phyloP scores from a whole-genome alignment of 2,113 vertebrate genomes.

The Butorides virescens region DNA sequence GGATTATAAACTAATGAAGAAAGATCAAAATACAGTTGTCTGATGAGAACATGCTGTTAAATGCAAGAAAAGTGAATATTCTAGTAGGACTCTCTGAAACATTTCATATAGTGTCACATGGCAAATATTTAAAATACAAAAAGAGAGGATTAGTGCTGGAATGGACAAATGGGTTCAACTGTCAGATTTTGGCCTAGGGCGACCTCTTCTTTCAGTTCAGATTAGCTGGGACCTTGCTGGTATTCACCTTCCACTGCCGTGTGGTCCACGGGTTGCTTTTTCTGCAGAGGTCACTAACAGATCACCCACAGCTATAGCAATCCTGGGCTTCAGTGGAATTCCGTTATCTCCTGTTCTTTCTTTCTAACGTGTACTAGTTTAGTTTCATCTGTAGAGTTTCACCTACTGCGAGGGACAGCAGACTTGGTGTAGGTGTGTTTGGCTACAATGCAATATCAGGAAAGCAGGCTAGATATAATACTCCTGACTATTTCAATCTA shows the following conservation, averaged over 20 bases:
- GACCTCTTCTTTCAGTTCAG: not conserved
- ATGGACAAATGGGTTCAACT: not conserved
- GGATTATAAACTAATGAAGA: not conserved
- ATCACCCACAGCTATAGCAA: not conserved
- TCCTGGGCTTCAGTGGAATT: not conserved
- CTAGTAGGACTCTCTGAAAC: not conserved
- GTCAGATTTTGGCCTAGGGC: not conserved
- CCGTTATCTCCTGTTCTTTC: not conserved
- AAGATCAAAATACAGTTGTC: not conserved
- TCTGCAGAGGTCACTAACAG: not conserved
- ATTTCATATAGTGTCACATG: not conserved
- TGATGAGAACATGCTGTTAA: not conserved
- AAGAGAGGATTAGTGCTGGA: not conserved
- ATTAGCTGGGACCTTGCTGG: not conserved
- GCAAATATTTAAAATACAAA: not conserved
- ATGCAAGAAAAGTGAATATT: not conserved
- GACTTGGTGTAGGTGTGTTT: not conserved
- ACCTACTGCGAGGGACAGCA: not conserved
- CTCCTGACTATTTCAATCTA: not conserved
- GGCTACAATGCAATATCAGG: not conserved
- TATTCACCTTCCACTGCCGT: not conserved
- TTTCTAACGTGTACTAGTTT: not conserved
- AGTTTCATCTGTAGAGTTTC: not conserved
- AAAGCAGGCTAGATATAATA: not conserved
- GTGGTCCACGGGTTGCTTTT: not conserved